Percentiles rank a stretch among this genome's conserved stretches.
phyloP scores from a whole-genome alignment of 2,888 invertebrate genomes.

The Tanypteryx hageni region DNA sequence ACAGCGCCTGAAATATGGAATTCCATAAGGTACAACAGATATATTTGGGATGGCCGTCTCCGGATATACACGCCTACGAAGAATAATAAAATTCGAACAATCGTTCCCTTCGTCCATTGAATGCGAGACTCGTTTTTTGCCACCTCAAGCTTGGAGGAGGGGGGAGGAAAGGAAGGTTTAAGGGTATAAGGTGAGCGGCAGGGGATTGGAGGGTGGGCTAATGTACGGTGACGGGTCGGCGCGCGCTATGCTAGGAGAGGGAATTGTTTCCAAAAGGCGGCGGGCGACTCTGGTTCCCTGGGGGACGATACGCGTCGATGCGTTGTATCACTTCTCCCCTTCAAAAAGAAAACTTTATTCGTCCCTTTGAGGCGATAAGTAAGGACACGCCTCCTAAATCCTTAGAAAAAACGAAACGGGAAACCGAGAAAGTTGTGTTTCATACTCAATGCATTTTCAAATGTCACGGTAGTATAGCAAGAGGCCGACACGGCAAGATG shows the following conservation, averaged over 20 bases:
- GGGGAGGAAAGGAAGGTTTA: too few relatives aligned
- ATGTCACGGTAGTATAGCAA: not conserved
- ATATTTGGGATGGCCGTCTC: too few relatives aligned
- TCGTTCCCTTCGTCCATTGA: not conserved
- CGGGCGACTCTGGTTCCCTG: not conserved
- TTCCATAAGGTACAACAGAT: too few relatives aligned
- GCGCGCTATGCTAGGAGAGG: not conserved
- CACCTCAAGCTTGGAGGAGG: not conserved
- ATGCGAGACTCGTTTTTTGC: not conserved
- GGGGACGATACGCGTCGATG: not conserved
- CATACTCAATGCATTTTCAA: not conserved
- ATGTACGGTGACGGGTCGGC: not conserved
- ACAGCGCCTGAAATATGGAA: too few relatives aligned
- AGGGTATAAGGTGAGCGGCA: not conserved
- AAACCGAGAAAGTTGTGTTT: not conserved
- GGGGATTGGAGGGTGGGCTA: not conserved
- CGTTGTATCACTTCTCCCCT: not conserved
- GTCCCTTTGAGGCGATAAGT: slow-evolving; percentile 32
- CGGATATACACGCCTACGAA: not conserved
- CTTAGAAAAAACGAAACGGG: not conserved
- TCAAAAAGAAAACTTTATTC: slow-evolving; percentile 12
- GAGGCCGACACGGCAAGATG: not conserved
- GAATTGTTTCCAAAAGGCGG: slow-evolving; percentile 14
- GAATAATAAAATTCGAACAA: not conserved
- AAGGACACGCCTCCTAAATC: not conserved